phyloP scores from a whole-genome alignment of 2,113 vertebrate genomes.

The Charina bottae region DNA sequence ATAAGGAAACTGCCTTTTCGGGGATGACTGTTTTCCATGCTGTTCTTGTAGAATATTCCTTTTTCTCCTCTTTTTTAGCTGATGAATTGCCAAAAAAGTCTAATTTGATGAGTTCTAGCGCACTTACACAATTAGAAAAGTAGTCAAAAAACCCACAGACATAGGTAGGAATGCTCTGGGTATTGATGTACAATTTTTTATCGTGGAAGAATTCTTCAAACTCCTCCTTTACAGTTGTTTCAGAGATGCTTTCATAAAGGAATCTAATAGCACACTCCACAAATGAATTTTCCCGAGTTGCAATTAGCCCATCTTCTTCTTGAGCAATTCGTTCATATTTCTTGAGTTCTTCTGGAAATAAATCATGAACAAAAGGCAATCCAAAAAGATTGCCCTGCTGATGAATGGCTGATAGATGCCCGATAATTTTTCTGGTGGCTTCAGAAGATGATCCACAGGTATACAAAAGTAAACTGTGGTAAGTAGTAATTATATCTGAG shows the following conservation, averaged over 20 bases:
- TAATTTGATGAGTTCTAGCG: conserved; percentile 59
- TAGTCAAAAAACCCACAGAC: conserved; percentile 67
- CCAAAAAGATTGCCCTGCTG: conserved; percentile 33
- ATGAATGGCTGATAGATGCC: conserved; percentile 40
- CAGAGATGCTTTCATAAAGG: conserved; percentile 58
- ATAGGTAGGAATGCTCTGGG: conserved; percentile 60
- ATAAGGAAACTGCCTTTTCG: conserved; percentile 60
- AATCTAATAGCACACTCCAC: conserved; percentile 64
- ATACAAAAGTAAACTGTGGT: conserved; percentile 65
- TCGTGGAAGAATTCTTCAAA: conserved; percentile 63
- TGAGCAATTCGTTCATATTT: conserved; percentile 27
- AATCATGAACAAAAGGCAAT: background rate
- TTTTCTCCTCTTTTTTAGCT: background rate
- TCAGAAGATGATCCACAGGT: conserved; percentile 61
- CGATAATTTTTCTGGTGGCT: conserved; percentile 53
- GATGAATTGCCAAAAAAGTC: conserved; percentile 48
- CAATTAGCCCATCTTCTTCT: conserved; percentile 32
- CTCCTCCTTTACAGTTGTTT: conserved; percentile 54
- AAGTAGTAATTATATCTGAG: conserved; percentile 58
- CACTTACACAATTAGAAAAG: conserved; percentile 64
- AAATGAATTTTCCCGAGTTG: conserved; percentile 48
- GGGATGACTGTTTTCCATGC: conserved; percentile 46
- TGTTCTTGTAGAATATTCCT: conserved; percentile 37
- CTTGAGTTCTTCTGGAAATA: conserved; percentile 37
- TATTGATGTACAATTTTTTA: conserved; percentile 63